These are phyloP conservation scores for Pipistrellus pipistrellus DNA, from an alignment of 2,797 vertebrate genomes.

Conservation along the genomic window DNA sequence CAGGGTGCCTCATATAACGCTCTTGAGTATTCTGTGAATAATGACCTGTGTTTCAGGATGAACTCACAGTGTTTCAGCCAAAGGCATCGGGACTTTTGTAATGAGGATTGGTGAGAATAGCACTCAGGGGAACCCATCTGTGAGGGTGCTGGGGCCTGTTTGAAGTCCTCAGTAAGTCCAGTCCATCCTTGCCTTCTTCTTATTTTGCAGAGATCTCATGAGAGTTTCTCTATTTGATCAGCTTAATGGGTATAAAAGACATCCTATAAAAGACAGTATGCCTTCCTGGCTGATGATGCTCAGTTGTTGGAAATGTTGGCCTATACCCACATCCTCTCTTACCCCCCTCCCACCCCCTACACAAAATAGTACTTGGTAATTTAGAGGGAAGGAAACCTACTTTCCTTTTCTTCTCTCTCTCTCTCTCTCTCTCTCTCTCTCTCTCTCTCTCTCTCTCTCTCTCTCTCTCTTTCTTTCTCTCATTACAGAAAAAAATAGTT, in stretches of 20 bases:
- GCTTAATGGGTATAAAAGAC: not conserved
- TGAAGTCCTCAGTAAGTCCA: not conserved
- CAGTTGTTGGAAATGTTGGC: not conserved
- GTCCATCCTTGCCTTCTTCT: not conserved
- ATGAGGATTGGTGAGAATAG: not conserved
- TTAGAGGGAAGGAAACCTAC: not conserved
- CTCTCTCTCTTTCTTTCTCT: not conserved
- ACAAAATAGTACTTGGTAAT: not conserved
- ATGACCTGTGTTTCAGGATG: not conserved
- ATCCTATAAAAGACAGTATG: not conserved
- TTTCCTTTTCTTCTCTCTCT: too few relatives aligned
- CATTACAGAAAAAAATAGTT: not conserved
- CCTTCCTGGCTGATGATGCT: too few relatives aligned
- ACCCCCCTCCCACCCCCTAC: rapidly evolving
- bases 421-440: too few relatives aligned
- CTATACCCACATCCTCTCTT: not conserved
- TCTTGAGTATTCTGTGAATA: not conserved
- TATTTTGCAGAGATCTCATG: not conserved
- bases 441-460: too few relatives aligned
- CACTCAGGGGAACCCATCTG: not conserved
- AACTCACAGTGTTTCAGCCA: not conserved
- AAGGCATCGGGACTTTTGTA: not conserved
- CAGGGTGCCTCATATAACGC: not conserved
- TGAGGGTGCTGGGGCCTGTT: not conserved
- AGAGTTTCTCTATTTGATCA: not conserved